Evolutionary conservation across 1,140 invertebrate species (phyloP).

Genomic region (Anastrepha ludens): DNA sequence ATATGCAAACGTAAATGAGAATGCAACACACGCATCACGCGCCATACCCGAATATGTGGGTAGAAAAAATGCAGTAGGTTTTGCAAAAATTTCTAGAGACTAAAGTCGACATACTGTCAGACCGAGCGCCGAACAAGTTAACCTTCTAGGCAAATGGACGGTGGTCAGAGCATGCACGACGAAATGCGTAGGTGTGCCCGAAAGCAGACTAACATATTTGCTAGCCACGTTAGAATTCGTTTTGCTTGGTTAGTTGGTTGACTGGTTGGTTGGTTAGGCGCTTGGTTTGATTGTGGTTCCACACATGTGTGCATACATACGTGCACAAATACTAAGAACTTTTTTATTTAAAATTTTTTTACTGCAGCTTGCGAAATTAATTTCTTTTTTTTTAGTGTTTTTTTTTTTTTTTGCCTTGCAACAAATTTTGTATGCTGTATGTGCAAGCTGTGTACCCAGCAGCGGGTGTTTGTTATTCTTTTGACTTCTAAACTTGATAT

Average conservation of each 20-base stretch:
- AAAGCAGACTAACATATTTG: conserved; percentile 41
- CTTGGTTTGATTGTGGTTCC: conserved; percentile 21
- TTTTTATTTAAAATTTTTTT: neutral
- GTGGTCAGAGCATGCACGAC: neutral
- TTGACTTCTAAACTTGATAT: conserved; percentile 44
- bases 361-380: neutral
- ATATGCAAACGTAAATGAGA: conserved; percentile 45
- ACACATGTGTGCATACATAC: neutral
- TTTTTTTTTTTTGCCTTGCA: neutral
- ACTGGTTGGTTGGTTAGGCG: neutral
- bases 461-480: conserved; percentile 14
- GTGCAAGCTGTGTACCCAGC: neutral
- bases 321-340: neutral
- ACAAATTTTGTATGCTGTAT: neutral
- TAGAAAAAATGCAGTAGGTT: neutral
- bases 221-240: conserved; percentile 4
- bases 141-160: neutral
- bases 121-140: neutral
- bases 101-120: neutral
- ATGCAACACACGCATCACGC: conserved; percentile 4
- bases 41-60: neutral
- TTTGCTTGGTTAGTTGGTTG: conserved; percentile 37
- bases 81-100: neutral
- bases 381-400: neutral
- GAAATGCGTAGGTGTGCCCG: neutral